Conservation (phyloP, 2,888 invertebrate species). For the Dynastes hyllus region DNA sequence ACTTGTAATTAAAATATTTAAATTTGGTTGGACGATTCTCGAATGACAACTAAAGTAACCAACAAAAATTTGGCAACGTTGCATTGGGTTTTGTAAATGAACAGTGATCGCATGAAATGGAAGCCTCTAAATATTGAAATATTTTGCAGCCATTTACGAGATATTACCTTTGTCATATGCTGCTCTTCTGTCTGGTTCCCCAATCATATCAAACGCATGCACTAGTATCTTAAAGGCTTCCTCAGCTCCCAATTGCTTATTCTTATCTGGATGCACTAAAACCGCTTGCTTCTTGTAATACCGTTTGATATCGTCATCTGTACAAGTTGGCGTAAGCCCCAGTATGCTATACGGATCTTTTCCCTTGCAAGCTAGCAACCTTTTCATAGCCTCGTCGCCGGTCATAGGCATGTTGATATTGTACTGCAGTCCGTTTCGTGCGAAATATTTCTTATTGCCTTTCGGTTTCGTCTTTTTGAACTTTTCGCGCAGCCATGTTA, state of each 20-base stretch:
- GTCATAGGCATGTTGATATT: constrained; percentile 91
- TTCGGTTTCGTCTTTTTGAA: constrained; percentile 68
- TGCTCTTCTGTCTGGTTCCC: constrained; percentile 82
- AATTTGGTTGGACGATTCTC: no score
- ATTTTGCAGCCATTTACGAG: no score
- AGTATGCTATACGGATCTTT: constrained; percentile 92
- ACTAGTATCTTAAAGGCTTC: constrained; percentile 97
- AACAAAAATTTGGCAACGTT: no score
- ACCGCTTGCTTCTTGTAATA: constrained; percentile 96
- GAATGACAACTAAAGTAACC: no score
- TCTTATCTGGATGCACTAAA: constrained; percentile 97
- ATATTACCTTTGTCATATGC: constrained; percentile 69
- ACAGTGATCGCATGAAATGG: no score
- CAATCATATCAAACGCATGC: constrained; percentile 95
- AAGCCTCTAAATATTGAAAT: no score
- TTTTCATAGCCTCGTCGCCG: constrained; percentile 96
- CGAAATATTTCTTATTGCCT: constrained; percentile 70
- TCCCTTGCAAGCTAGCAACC: constrained; percentile 93
- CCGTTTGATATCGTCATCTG: constrained; percentile 94
- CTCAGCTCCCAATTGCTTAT: constrained; percentile 94
- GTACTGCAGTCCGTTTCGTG: constrained; percentile 75
- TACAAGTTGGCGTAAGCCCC: constrained; percentile 88
- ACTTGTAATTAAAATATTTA: no score
- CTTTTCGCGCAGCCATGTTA: constrained; percentile 68
- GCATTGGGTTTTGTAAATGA: no score